Base-by-base conservation (phyloP, 2,888 invertebrate genomes). In the Pyrgus malvae region DNA sequence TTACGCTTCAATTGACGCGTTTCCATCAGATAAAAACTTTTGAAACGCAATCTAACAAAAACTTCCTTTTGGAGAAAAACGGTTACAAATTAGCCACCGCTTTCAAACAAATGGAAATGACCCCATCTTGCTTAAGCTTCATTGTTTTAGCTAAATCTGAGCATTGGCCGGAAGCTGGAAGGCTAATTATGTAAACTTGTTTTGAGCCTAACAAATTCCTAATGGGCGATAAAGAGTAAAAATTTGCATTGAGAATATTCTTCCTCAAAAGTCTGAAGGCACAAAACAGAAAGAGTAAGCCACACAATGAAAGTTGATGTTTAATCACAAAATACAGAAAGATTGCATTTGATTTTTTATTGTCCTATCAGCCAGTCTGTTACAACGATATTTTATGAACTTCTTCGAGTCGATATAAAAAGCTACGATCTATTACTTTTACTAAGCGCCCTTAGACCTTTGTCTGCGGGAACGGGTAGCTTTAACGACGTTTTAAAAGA, bases 401-500 rank as follows among this genome's bases (percentile, higher is more conserved):
- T n/a, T n/a, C n/a, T n/a, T n/a, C n/a, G n/a, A n/a, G n/a, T n/a
- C n/a, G n/a, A n/a, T n/a, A n/a, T n/a, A n/a, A n/a, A n/a, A n/a
- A n/a, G n/a, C n/a, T n/a, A n/a, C n/a, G n/a, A n/a, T n/a, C n/a
- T n/a, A n/a, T 21, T 19, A 16, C 38, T 11, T 38, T 21, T 35
- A 42, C 23, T 42, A 27, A 12, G 17, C 50, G 27, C 77, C 71
- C 79, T 78, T 76, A 76, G 76, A 80, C 80, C 78, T 84, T 88
- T 86, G 88, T 87, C 85, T 86, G 80, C 68, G 72, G 69, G 74
- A 77, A 69, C 78, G 83, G 86, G 85, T 83, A 80, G 78, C 74
- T 89, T 89, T 89, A 89, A 89, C 86, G 87, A 88, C 80, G 82
- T 88, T 88, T 89, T 90, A 88, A 90, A 87, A 89, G 88, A 90